Base-by-base conservation (phyloP, 2,113 vertebrate species). In the Stercorarius parasiticus region DNA sequence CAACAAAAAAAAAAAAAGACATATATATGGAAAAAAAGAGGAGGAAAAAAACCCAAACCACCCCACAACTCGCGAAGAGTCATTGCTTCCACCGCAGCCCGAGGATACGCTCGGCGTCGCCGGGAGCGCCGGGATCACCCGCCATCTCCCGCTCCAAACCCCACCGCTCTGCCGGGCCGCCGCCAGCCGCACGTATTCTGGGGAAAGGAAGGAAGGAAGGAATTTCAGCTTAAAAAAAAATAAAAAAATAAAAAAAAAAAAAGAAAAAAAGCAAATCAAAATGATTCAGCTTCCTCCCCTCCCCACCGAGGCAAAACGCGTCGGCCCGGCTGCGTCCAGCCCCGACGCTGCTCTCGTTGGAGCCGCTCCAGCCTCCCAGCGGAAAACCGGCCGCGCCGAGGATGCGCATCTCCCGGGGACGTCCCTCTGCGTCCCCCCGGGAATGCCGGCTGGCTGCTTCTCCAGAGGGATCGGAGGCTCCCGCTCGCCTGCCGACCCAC, bases 141-240 rank as follows among this genome's bases (percentile, higher is more conserved):
- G 2, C 4, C 21, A 9, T 29, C 34, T 64, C 74, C 62, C 15
- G 1, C 10, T 18, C 52, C 67, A 38, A 73, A 27, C 16, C 52
- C 71, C 1, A 50, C 26, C 6, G 13, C 66, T 59, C n/a, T 38
- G 36, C 45, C 6, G 3, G n/a, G 13, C 50, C 50, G 19, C 45
- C 9, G 21, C 47, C 47, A 21, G 21, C 47, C 20, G 20, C 50
- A 27, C 26, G 15, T 15, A 70, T 86, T 66, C 64, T 16, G 47
- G 82, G 73, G 72, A 25, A 83, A 72, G 93, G 72, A 74, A 93
- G 92, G 91, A 91, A 81, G 82, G 88, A 74, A 80, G 79, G 83
- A 61, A 91, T 91, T 61, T 70, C 73, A 76, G 73, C 55, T 43
- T 25, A 17, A 72, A 27, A 64, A 49, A 77, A 61, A 58, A 49